Conservation (phyloP, 1,140 invertebrate species). For the Yoshiicerus persimilis region DNA sequence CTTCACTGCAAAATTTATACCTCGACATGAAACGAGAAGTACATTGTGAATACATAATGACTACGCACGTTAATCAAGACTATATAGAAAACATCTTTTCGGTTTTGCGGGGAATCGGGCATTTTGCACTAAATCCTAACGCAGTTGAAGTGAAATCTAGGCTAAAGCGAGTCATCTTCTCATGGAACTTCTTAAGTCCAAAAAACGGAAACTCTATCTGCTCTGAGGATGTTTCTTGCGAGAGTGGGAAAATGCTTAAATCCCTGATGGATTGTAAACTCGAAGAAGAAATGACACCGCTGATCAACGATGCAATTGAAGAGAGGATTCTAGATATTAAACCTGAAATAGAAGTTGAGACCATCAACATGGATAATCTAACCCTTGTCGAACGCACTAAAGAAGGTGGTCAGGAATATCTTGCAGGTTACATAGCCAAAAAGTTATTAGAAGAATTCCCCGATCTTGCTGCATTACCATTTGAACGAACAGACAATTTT, state of each 20-base stretch:
- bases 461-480: neutral
- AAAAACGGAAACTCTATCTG: neutral
- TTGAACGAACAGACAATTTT: neutral
- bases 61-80: neutral
- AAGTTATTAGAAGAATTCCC: neutral
- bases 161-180: neutral
- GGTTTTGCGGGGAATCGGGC: neutral
- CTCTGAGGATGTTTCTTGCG: neutral
- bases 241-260: neutral
- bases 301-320: neutral
- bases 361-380: neutral
- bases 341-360: neutral
- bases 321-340: neutral
- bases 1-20: neutral
- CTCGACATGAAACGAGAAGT: neutral
- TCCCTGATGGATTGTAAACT: neutral
- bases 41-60: neutral
- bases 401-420: neutral
- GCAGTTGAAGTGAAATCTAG: neutral
- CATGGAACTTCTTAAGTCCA: neutral
- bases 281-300: neutral
- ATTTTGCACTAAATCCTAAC: neutral
- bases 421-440: neutral
- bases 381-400: neutral
- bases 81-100: neutral